Conservation (phyloP, 2,797 vertebrate species). For the Characodon lateralis region DNA sequence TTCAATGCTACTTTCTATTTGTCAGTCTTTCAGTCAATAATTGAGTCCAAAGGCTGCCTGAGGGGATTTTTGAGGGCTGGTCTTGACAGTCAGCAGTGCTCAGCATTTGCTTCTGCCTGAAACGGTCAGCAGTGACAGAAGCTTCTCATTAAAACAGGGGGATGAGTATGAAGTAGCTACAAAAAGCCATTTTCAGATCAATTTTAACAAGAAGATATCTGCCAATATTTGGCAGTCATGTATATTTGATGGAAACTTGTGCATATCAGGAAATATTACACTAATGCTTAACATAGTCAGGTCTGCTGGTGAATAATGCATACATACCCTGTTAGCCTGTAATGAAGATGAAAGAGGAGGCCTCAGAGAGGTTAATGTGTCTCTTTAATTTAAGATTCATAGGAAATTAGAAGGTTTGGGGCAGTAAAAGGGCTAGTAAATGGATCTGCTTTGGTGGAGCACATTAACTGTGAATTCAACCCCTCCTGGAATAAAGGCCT, state of each 20-base stretch:
- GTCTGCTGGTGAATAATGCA: slow-evolving; percentile 69
- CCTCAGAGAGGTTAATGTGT: slow-evolving; percentile 69
- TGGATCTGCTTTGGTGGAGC: slow-evolving; percentile 60
- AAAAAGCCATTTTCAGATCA: slow-evolving; percentile 61
- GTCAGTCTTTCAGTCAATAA: slow-evolving; percentile 70
- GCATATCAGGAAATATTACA: slow-evolving; percentile 51
- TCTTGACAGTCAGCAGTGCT: slow-evolving; percentile 53
- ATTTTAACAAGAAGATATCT: slow-evolving; percentile 39
- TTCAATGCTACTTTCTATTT: slow-evolving; percentile 46
- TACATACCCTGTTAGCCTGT: slow-evolving; percentile 60
- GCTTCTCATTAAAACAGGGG: slow-evolving; percentile 41
- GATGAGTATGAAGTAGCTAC: slow-evolving; percentile 38
- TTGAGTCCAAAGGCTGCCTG: slow-evolving; percentile 62
- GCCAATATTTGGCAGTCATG: slow-evolving; percentile 32
- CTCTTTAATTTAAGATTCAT: slow-evolving; percentile 70
- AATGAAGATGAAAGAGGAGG: slow-evolving; percentile 64
- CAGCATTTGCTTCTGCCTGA: slow-evolving; percentile 46
- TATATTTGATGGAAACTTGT: slow-evolving; percentile 45
- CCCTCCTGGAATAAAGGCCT: slow-evolving; percentile 30
- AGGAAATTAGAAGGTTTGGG: slow-evolving; percentile 53
- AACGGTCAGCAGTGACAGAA: slow-evolving; percentile 51
- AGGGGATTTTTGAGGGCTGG: slow-evolving; percentile 34
- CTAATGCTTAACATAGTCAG: slow-evolving; percentile 50
- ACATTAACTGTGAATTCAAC: slow-evolving; percentile 59
- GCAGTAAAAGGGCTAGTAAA: slow-evolving; percentile 67